Percentiles rank a stretch among this genome's conserved stretches.
Evolutionary conservation across 2,888 invertebrate genomes (phyloP).

Genomic region (Doris montereyensis): DNA sequence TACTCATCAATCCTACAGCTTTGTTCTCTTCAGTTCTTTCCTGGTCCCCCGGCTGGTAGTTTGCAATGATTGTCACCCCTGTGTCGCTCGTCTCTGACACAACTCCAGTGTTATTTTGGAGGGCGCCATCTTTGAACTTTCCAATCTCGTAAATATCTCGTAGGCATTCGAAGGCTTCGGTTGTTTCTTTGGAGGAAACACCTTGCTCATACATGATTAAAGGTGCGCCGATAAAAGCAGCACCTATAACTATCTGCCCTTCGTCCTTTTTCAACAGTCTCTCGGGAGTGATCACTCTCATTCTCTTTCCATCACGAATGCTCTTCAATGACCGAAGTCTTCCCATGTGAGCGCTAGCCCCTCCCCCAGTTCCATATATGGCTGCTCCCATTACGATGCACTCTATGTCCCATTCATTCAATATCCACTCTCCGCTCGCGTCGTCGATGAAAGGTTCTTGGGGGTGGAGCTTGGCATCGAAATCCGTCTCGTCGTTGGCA

Average conservation of each 20-base stretch:
- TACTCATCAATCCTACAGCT: slow-evolving; percentile 54
- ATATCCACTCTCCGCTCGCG: slow-evolving; percentile 60
- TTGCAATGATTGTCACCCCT: slow-evolving; percentile 24
- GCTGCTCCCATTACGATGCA: slow-evolving; percentile 68
- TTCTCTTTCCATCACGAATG: slow-evolving; percentile 53
- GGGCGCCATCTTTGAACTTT: slow-evolving; percentile 46
- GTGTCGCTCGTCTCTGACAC: slow-evolving; percentile 16
- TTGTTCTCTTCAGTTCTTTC: background rate
- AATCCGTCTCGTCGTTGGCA: background rate
- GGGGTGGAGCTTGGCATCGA: slow-evolving; percentile 27
- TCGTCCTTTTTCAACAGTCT: slow-evolving; percentile 48
- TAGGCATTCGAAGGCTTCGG: slow-evolving; percentile 51
- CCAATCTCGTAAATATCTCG: slow-evolving; percentile 51
- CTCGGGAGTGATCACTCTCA: slow-evolving; percentile 59
- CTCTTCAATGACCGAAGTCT: slow-evolving; percentile 51
- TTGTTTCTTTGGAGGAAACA: slow-evolving; percentile 51
- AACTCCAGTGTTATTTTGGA: slow-evolving; percentile 44
- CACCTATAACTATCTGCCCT: slow-evolving; percentile 49
- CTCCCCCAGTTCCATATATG: slow-evolving; percentile 69
- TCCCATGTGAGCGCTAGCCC: slow-evolving; percentile 64
- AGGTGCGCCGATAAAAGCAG: slow-evolving; percentile 66
- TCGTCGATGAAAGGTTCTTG: slow-evolving; percentile 47
- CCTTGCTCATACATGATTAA: slow-evolving; percentile 59
- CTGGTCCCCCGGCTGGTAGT: slow-evolving; percentile 10
- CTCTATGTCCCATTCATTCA: slow-evolving; percentile 65